Conservation (phyloP, 2,113 vertebrate species). For the Tilapia sparmanii region DNA sequence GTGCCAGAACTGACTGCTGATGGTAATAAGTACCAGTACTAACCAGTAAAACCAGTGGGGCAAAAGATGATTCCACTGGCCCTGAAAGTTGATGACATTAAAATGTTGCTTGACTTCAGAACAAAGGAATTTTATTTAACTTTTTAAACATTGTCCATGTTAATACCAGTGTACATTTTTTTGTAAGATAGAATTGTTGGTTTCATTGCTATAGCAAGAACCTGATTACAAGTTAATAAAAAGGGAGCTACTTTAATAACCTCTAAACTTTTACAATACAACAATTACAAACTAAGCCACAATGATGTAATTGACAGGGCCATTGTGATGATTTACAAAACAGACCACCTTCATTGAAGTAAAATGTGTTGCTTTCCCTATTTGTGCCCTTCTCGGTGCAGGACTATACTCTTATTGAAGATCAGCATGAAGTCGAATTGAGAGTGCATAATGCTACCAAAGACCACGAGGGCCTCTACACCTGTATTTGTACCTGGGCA, state of each 20-base stretch:
- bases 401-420: neutral
- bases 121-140: neutral
- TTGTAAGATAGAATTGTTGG: neutral
- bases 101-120: neutral
- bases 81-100: neutral
- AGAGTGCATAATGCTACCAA: accelerated
- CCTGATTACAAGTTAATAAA: neutral
- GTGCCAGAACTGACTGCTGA: neutral
- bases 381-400: neutral
- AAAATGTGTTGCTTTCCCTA: neutral
- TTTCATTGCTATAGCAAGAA: neutral
- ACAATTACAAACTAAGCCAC: neutral
- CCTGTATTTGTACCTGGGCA: constrained; percentile 52
- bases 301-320: neutral
- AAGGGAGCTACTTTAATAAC: neutral
- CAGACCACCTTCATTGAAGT: neutral
- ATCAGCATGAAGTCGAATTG: accelerated
- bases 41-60: neutral
- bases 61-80: neutral
- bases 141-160: neutral
- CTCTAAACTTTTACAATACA: neutral
- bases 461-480: constrained; percentile 27
- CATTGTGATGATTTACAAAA: neutral
- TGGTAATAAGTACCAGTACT: neutral
- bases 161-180: neutral